Evolutionary conservation across 2,797 vertebrate genomes (phyloP), one percentile per base, ranked within the genome.

Genomic region (Sphenopsis melanotis): DNA sequence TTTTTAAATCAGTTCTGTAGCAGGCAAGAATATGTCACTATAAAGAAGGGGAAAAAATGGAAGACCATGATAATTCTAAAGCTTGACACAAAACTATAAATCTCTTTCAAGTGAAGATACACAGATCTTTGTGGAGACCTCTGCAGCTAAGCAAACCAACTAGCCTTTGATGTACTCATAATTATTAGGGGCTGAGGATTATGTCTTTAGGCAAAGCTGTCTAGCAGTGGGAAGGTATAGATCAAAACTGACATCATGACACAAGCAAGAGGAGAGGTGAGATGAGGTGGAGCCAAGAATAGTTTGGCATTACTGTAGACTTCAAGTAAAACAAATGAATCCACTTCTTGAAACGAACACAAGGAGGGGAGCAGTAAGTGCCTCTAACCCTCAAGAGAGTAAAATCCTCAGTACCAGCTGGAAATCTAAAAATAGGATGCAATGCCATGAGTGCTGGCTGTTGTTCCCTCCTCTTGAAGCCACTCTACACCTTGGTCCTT

Each of bases 201-300:
- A 93, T 96, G 74, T 97, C 97, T 97, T 97, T 94, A 97, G 97
- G 97, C 95, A 96, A 97, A 96, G 86, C 89, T 95, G 94, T 94
- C 95, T 88, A 96, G 75, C 87, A 88, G 91, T 95, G 95, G 96
- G 94, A 97, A 98, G 87, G 93, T 95, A 89, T 27, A 97, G 96
- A 97, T 97, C 94, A 97, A 97, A 98, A 96, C 89, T 97, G 97
- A 97, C 94, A 97, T 85, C 72, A 79, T 78, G 91, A 95, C 96
- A 97, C 90, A 89, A 82, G 94, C 75, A 93, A 97, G 70, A 4
- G 9, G 83, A 86, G 86, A 95, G 49, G 94, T 93, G 93, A 90
- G 83, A 76, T 94, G 90, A 96, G 92, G 74, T 78, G 84, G 72
- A 97, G 94, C 75, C 95, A 93, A 95, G 96, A 96, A 55, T 59